A percentile compares a stretch with the other conserved stretches of the same genome.
Evolutionary conservation across 2,113 vertebrate species (phyloP).

Genomic region (Fukomys damarensis): DNA sequence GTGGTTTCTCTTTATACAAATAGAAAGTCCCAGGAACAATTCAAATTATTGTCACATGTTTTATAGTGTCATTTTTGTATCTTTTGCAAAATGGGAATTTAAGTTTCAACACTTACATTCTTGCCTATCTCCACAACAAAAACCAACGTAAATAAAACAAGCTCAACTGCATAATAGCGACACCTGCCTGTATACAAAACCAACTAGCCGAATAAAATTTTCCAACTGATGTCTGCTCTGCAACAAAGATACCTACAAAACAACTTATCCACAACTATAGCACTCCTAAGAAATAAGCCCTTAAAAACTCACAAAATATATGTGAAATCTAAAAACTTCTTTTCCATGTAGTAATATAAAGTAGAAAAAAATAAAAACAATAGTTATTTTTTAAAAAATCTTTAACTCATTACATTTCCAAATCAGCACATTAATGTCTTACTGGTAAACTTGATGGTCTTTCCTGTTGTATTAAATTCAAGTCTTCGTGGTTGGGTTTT

Average conservation of each 20-base stretch:
- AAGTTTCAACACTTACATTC: not conserved
- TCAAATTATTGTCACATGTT: not conserved
- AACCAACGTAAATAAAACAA: not conserved
- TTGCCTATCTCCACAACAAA: conserved; percentile 10
- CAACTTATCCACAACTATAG: not conserved
- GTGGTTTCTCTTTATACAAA: not conserved
- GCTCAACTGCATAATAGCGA: not conserved
- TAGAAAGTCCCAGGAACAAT: not conserved
- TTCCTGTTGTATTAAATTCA: conserved; percentile 93
- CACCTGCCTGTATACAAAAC: not conserved
- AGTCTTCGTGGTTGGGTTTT: conserved; percentile 95
- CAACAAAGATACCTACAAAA: not conserved
- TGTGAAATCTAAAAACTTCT: not conserved
- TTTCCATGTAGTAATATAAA: conserved; percentile 29
- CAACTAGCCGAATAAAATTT: not conserved
- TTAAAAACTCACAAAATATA: not conserved
- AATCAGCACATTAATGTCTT: conserved; percentile 85
- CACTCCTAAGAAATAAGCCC: not conserved
- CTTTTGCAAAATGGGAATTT: not conserved
- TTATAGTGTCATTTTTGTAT: not conserved
- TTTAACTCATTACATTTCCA: conserved; percentile 50
- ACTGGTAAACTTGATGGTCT: conserved; percentile 98
- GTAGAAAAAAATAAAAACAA: conserved; percentile 48
- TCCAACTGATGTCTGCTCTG: not conserved
- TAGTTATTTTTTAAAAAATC: not conserved